Percentiles rank a stretch among this genome's conserved stretches.
phyloP scores from a whole-genome alignment of 2,113 vertebrate species.

The Laticauda laticaudata region DNA sequence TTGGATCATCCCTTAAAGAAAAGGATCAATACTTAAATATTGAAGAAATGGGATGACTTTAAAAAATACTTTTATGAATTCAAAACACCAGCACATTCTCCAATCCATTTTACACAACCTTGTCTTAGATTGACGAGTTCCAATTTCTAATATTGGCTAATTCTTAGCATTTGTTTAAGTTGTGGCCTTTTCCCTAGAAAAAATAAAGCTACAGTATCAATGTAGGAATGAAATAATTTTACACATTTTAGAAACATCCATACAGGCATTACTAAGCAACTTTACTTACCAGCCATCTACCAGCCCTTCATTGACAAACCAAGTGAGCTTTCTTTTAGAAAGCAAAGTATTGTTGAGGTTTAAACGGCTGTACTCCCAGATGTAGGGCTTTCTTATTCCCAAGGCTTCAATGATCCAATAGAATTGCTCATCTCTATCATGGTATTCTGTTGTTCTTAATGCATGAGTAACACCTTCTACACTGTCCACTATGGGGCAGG shows the following conservation, averaged over 20 bases:
- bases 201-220: background rate
- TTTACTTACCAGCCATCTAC: slow-evolving; percentile 93
- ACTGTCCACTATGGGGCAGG: slow-evolving; percentile 97
- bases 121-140: background rate
- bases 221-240: background rate
- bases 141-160: background rate
- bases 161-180: background rate
- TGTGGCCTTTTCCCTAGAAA: background rate
- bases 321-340: slow-evolving; percentile 96
- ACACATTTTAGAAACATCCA: background rate
- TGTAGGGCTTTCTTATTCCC: slow-evolving; percentile 87
- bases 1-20: slow-evolving; percentile 88
- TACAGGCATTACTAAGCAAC: background rate
- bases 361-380: slow-evolving; percentile 96
- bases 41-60: background rate
- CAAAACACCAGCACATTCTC: background rate
- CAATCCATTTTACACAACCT: background rate
- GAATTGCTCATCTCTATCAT: slow-evolving; percentile 95
- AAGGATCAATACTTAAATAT: background rate
- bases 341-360: slow-evolving; percentile 98
- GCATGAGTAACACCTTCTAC: slow-evolving; percentile 95
- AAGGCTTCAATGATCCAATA: slow-evolving; percentile 94
- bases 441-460: slow-evolving; percentile 95
- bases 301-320: slow-evolving; percentile 97
- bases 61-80: background rate